Conservation (phyloP, 2,888 invertebrate genomes). For the Sinopyrophorus schimmeli region DNA sequence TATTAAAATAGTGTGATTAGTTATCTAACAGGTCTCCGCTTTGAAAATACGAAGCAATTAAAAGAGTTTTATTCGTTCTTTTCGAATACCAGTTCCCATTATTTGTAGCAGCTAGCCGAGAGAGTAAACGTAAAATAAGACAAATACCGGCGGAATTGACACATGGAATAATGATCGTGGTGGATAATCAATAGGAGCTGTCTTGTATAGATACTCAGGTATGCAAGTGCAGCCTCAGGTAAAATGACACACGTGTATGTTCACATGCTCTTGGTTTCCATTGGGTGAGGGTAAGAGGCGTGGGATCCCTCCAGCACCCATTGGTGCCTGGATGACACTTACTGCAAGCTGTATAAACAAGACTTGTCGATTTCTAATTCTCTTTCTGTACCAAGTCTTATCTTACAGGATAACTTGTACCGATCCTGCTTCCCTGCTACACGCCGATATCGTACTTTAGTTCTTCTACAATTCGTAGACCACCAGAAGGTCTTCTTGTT, state of each 20-base stretch:
- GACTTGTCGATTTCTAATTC: slow-evolving; percentile 35
- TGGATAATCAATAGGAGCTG: slow-evolving; percentile 36
- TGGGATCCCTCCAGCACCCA: slow-evolving; percentile 35
- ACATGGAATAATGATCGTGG: slow-evolving; percentile 37
- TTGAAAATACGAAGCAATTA: slow-evolving; percentile 23
- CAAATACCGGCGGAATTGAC: slow-evolving; percentile 34
- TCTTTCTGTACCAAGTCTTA: slow-evolving; percentile 16
- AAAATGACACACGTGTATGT: slow-evolving; percentile 37
- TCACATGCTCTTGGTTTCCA: slow-evolving; percentile 34
- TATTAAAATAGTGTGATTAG: slow-evolving; percentile 13
- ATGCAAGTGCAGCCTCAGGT: slow-evolving; percentile 31
- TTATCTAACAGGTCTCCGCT: background rate
- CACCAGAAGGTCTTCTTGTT: too few relatives aligned
- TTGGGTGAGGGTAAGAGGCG: slow-evolving; percentile 47
- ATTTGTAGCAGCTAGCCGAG: slow-evolving; percentile 13
- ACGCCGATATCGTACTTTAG: background rate
- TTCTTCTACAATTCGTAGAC: too few relatives aligned
- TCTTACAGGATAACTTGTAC: slow-evolving; percentile 11
- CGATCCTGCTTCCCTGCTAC: slow-evolving; percentile 8
- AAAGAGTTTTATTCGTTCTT: slow-evolving; percentile 13
- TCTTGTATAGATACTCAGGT: slow-evolving; percentile 27
- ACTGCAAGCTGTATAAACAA: slow-evolving; percentile 34
- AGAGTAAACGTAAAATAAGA: slow-evolving; percentile 24
- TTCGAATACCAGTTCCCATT: slow-evolving; percentile 15
- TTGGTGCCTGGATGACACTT: slow-evolving; percentile 37